phyloP scores from a whole-genome alignment of 2,888 invertebrate species.

The Masnerella sp. region DNA sequence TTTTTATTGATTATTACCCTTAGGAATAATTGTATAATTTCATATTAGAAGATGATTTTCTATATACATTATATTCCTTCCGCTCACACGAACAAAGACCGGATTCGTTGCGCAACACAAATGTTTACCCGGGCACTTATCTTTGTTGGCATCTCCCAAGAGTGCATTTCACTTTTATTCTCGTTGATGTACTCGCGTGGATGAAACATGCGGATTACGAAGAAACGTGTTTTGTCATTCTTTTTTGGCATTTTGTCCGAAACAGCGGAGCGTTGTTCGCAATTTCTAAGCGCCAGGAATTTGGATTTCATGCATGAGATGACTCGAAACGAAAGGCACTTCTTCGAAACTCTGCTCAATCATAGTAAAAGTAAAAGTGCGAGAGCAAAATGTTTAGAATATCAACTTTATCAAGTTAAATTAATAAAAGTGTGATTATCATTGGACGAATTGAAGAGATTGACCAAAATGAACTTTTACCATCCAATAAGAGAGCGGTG shows the following conservation, averaged over 20 bases:
- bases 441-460: no score
- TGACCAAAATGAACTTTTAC: no score
- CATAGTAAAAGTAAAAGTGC: no score
- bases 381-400: no score
- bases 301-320: no score
- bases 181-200: constrained; percentile 43
- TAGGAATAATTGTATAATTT: no score
- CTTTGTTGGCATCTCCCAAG: constrained; percentile 64
- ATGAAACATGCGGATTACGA: constrained; percentile 22
- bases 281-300: not conserved
- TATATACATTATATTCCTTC: constrained; percentile 13
- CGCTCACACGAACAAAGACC: constrained; percentile 68
- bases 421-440: no score
- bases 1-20: no score
- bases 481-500: no score
- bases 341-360: no score
- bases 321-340: no score
- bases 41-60: constrained; percentile 8
- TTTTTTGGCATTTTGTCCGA: not conserved
- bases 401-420: no score
- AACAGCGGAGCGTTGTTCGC: not conserved
- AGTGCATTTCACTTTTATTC: constrained; percentile 72
- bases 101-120: constrained; percentile 70
- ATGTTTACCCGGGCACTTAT: constrained; percentile 72
- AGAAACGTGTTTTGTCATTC: constrained; percentile 4